Percentiles rank a stretch among this genome's conserved stretches.
These are phyloP conservation scores for Acanthococcus lagerstroemiae DNA, from an alignment of 2,888 invertebrate species.

Conservation along the genomic window DNA sequence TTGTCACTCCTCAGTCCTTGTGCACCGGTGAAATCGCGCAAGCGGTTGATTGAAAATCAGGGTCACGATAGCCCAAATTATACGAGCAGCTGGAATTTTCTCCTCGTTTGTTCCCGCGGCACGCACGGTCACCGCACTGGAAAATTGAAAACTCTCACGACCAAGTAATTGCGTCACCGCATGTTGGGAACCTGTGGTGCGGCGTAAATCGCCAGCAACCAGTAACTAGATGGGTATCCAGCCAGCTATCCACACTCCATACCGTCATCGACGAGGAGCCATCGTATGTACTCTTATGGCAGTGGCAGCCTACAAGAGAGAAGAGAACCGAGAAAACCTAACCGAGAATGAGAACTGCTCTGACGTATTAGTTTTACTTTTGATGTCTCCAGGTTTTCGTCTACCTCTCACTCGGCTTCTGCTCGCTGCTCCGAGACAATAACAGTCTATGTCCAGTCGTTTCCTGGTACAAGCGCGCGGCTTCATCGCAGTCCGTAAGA, in stretches of 20 bases:
- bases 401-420: constrained; percentile 15
- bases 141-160: not conserved
- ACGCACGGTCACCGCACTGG: not conserved
- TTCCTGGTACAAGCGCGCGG: too few relatives aligned
- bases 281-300: not conserved
- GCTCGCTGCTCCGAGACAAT: constrained; percentile 11
- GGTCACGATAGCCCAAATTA: too few relatives aligned
- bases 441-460: too few relatives aligned
- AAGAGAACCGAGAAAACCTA: too few relatives aligned
- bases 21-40: too few relatives aligned
- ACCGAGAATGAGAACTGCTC: constrained; percentile 1
- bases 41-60: too few relatives aligned
- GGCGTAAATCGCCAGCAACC: not conserved
- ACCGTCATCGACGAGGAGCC: not conserved
- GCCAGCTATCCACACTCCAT: not conserved
- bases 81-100: too few relatives aligned
- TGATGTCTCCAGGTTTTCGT: constrained; percentile 23
- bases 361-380: constrained; percentile 25
- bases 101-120: not conserved
- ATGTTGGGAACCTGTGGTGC: not conserved
- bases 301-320: not conserved
- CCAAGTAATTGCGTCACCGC: not conserved
- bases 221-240: not conserved
- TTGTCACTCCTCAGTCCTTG: too few relatives aligned
- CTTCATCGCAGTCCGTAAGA: too few relatives aligned